phyloP scores from a whole-genome alignment of 2,797 vertebrate species.

The Melanotaenia pygmaea region DNA sequence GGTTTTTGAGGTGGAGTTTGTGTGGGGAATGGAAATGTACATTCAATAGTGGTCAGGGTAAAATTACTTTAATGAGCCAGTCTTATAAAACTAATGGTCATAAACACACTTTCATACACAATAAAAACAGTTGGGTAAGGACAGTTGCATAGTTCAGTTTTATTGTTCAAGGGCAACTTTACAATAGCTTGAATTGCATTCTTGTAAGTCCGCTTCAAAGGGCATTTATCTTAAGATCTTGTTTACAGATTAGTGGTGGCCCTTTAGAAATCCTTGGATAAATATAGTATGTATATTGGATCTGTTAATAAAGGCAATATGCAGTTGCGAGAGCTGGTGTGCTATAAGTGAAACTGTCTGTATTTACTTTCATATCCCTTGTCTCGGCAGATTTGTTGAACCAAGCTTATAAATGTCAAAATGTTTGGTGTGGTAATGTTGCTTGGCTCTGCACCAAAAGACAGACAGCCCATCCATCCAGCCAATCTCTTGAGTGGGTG shows the following conservation, averaged over 20 bases:
- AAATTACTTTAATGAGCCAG: background rate
- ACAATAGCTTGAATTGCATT: background rate
- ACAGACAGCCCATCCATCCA: constrained; percentile 17
- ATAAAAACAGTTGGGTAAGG: background rate
- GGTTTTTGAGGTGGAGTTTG: constrained; percentile 9
- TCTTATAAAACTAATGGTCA: constrained; percentile 4
- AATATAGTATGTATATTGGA: constrained; percentile 3
- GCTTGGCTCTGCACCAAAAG: constrained; percentile 47
- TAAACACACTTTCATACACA: background rate
- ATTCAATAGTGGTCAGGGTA: background rate
- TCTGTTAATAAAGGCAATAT: background rate
- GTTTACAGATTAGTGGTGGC: constrained; percentile 24
- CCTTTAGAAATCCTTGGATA: constrained; percentile 22
- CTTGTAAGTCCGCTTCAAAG: constrained; percentile 12
- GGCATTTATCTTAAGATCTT: constrained; percentile 12
- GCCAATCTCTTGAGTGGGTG: constrained; percentile 57
- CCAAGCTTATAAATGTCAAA: constrained; percentile 53
- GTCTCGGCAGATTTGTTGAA: constrained; percentile 29
- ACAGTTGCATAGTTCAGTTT: background rate
- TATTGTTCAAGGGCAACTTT: background rate
- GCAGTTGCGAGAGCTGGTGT: background rate
- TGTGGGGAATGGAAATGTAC: background rate
- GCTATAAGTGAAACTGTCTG: background rate
- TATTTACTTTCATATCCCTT: constrained; percentile 15
- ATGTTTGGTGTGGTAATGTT: constrained; percentile 54